Conservation (phyloP, 2,113 vertebrate species). For the Peromyscus californicus region DNA sequence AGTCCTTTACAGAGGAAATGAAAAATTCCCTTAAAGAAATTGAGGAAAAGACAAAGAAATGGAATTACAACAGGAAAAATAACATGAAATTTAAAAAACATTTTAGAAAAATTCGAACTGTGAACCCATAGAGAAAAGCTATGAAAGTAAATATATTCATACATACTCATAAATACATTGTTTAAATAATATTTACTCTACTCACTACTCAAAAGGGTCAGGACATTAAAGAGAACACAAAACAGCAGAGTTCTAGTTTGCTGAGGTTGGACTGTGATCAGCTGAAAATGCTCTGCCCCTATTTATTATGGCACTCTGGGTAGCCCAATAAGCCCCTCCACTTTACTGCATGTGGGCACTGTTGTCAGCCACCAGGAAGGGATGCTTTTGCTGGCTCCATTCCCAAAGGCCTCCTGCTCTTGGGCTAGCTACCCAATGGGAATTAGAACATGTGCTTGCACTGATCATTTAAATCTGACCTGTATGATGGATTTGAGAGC, state of each 20-base stretch:
- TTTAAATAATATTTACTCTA: not conserved
- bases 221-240: not conserved
- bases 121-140: not conserved
- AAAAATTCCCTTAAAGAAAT: too few relatives aligned
- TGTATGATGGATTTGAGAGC: not conserved
- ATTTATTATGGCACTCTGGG: not conserved
- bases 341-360: not conserved
- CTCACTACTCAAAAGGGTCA: constrained; percentile 22
- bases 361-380: not conserved
- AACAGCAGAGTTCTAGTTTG: not conserved
- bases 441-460: not conserved
- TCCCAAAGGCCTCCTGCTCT: not conserved
- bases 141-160: not conserved
- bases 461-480: not conserved
- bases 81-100: not conserved
- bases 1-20: too few relatives aligned
- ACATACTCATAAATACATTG: not conserved
- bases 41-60: not conserved
- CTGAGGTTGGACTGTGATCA: not conserved
- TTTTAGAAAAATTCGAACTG: constrained; percentile 18
- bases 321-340: not conserved
- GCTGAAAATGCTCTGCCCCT: not conserved
- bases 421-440: not conserved
- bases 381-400: too few relatives aligned
- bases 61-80: not conserved